These are phyloP conservation scores for Epistrophe grossulariae DNA, from an alignment of 2,888 invertebrate species.

Conservation along the genomic window DNA sequence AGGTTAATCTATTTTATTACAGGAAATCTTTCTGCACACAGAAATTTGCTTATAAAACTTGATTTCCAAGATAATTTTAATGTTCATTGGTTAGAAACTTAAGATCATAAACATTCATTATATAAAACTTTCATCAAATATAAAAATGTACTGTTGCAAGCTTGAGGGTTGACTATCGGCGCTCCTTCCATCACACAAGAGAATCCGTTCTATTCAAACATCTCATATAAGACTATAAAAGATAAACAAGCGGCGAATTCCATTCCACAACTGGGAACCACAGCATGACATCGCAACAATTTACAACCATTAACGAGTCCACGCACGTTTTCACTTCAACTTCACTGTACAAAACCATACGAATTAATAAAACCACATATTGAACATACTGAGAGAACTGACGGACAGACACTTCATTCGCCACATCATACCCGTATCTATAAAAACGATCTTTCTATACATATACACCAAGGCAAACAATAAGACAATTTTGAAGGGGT, in stretches of 20 bases:
- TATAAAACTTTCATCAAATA: neutral
- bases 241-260: conserved; percentile 12
- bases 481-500: conserved; percentile 1
- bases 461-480: conserved; percentile 5
- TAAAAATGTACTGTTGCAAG: neutral
- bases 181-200: neutral
- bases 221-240: neutral
- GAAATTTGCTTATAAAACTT: neutral
- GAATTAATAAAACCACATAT: conserved; percentile 19
- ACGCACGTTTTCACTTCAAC: conserved; percentile 33
- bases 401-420: conserved; percentile 32
- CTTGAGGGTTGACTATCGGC: conserved; percentile 12
- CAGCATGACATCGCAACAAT: conserved; percentile 32
- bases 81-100: neutral
- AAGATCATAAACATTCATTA: conserved; percentile 18
- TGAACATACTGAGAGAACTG: conserved; percentile 4
- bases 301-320: conserved; percentile 34
- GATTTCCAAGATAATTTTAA: neutral
- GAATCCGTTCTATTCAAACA: conserved; percentile 17
- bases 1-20: neutral
- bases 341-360: neutral
- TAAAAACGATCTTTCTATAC: neutral
- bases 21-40: neutral
- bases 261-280: conserved; percentile 16
- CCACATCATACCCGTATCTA: conserved; percentile 18